Evolutionary conservation across 2,113 vertebrate species (phyloP).

Genomic region (Brachypodius melanocephalos): DNA sequence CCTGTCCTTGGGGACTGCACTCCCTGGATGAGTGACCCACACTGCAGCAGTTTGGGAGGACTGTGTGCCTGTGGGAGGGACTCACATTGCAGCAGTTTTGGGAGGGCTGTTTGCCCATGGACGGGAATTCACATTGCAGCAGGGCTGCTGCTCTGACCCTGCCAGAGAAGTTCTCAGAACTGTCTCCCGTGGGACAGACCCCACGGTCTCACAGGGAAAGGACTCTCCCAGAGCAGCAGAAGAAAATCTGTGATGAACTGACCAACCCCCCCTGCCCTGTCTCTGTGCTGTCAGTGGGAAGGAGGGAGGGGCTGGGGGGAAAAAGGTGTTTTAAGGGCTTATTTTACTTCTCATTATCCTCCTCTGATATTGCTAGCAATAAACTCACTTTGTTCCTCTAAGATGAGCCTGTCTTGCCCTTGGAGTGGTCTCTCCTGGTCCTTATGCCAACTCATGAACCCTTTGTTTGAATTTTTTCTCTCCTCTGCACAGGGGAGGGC

Average conservation of each 20-base stretch:
- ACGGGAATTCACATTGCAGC: fast-evolving
- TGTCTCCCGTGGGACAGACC: neutral
- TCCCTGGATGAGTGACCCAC: neutral
- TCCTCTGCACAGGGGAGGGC: neutral
- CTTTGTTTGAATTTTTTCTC: neutral
- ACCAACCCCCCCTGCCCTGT: neutral
- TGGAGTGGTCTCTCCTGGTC: neutral
- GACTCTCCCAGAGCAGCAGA: neutral
- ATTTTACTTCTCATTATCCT: neutral
- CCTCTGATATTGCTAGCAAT: neutral
- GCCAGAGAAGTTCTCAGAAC: fast-evolving
- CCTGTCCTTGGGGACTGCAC: too few relatives aligned
- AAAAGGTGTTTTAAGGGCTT: neutral
- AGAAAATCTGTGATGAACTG: neutral
- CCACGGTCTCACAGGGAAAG: neutral
- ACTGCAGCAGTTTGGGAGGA: fast-evolving
- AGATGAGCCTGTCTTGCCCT: neutral
- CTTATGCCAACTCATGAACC: neutral
- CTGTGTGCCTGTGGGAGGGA: neutral
- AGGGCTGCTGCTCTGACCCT: neutral
- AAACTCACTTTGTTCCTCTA: neutral
- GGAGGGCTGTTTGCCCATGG: neutral
- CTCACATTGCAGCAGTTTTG: fast-evolving
- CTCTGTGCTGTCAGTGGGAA: neutral
- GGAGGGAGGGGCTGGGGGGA: neutral